Conservation (phyloP, 2,797 vertebrate genomes). For the Cirrhinus mrigala region DNA sequence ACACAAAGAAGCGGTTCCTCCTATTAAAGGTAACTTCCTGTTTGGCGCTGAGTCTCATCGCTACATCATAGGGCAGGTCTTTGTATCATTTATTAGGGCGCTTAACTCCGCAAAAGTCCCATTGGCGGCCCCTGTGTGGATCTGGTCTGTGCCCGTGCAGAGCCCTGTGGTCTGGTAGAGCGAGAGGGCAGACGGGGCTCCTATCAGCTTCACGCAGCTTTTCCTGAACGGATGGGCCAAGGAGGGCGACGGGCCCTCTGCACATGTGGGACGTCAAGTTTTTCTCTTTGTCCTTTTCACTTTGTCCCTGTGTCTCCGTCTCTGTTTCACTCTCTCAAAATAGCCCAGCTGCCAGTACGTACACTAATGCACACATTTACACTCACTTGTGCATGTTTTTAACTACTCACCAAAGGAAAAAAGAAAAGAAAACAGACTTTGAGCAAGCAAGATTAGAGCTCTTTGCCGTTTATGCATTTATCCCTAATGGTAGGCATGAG, state of each 20-base stretch:
- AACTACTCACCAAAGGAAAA: background rate
- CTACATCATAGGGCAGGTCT: background rate
- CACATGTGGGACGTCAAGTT: conserved; percentile 28
- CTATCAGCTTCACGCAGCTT: conserved; percentile 65
- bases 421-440: background rate
- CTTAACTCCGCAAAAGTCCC: conserved; percentile 6
- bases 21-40: conserved; percentile 32
- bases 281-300: conserved; percentile 12
- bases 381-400: background rate
- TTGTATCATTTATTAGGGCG: conserved; percentile 22
- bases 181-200: conserved; percentile 50
- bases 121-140: background rate
- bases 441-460: conserved; percentile 26
- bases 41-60: background rate
- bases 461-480: conserved; percentile 1
- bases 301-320: background rate
- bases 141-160: conserved; percentile 22
- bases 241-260: conserved; percentile 51
- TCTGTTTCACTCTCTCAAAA: conserved; percentile 6
- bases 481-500: background rate
- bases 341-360: background rate
- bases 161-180: conserved; percentile 22
- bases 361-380: conserved; percentile 17
- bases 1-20: conserved; percentile 1
- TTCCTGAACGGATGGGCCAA: conserved; percentile 65